phyloP scores from a whole-genome alignment of 2,113 vertebrate species.

The Vicugna pacos region DNA sequence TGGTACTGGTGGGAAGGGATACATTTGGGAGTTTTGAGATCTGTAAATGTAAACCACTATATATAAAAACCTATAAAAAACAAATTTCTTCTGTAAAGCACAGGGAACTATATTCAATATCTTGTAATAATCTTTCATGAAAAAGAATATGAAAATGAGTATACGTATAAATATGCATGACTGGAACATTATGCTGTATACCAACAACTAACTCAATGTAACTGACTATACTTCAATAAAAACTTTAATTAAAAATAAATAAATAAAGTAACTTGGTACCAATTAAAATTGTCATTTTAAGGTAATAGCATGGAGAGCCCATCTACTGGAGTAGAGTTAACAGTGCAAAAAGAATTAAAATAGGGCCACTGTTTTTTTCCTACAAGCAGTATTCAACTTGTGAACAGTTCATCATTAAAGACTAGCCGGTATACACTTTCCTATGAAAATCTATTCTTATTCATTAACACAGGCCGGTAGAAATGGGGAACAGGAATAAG shows the following conservation, averaged over 20 bases:
- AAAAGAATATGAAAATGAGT: too few species aligned
- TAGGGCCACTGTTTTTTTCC: not conserved
- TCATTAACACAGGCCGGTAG: not conserved
- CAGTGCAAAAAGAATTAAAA: slow-evolving; percentile 7
- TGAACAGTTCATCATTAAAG: not conserved
- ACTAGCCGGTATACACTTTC: not conserved
- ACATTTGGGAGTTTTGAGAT: too few species aligned
- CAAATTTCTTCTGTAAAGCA: too few species aligned
- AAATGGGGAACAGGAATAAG: not conserved
- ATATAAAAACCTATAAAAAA: too few species aligned
- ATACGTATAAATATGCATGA: too few species aligned
- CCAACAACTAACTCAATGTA: too few species aligned
- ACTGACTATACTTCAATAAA: too few species aligned
- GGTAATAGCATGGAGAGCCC: not conserved
- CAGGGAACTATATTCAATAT: too few species aligned
- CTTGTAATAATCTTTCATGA: too few species aligned
- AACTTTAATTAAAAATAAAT: too few species aligned
- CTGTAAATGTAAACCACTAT: too few species aligned
- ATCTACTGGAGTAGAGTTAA: slow-evolving; percentile 16
- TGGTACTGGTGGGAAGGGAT: not conserved
- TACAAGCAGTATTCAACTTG: not conserved
- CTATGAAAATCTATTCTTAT: not conserved
- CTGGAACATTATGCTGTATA: too few species aligned
- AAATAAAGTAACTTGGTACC: not conserved
- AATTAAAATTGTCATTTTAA: slow-evolving; percentile 47